Base-by-base conservation (phyloP, 1,140 invertebrate genomes). In the Caenorhabditis brenneri region DNA sequence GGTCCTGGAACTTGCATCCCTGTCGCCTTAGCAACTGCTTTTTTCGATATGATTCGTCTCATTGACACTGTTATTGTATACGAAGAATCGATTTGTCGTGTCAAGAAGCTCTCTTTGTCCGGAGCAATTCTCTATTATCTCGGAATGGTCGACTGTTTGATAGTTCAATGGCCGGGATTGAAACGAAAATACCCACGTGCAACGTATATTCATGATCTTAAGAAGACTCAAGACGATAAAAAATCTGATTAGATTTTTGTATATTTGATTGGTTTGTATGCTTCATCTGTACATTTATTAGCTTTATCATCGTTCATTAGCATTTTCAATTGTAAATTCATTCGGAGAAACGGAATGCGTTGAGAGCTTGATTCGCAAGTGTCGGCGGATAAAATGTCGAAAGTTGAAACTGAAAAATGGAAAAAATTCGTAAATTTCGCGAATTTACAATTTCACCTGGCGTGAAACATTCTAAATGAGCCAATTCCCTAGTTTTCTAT, bases 1-100 rank as follows among this genome's bases (percentile, higher is more conserved):
- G 97, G 97, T 0, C 97, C 97, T 79, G 97, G 96, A 31, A 97
- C 96, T 6, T 97, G 96, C 91, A 93, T 99, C 84, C 96, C 96
- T 39, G 91, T 96, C 49, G 96, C 95, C 92, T 84, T 95, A 12
- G 92, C 94, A 69, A 94, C 93, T 22, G 94, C 93, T n/a, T 55
- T 88, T 19, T 85, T 91, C 53, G 88, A 94, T 92, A 90, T 94
- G 33, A 89, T 95, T 0, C 93, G 93, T 84, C 88, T 96, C 10
- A 91, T 92, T 33, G 92, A 94, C 84, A 94, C 93, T 83, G 94
- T 93, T 90, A 95, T 97, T 81, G 92, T 98, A 39, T 99, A 96
- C 92, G 92, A 98, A 65, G 97, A 99, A 92, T 98, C 96, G 91
- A 94, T 97, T 88, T 99, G 97, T 90, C 93, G 97, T 88, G 96